Percentiles rank a stretch among this genome's conserved stretches.
phyloP scores from a whole-genome alignment of 1,140 invertebrate species.

The Popillia japonica region DNA sequence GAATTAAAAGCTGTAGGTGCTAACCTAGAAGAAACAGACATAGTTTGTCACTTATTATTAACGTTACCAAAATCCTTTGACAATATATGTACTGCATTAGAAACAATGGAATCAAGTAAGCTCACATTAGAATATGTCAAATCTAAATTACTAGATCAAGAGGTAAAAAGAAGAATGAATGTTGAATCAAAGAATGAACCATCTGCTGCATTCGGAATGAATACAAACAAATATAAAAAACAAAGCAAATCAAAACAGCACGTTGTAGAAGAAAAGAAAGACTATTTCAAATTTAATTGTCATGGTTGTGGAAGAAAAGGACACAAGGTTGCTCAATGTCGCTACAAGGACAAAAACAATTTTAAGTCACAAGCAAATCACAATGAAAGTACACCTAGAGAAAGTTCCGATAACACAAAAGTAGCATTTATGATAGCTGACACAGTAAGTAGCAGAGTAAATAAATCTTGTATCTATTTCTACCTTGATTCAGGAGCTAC shows the following conservation, averaged over 20 bases:
- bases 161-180: constrained; percentile 52
- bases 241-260: background rate
- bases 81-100: constrained; percentile 22
- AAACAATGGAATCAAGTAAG: constrained; percentile 53
- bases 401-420: constrained; percentile 37
- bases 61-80: constrained; percentile 54
- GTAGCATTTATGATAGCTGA: background rate
- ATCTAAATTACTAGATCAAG: constrained; percentile 58
- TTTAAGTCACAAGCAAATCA: too few species aligned
- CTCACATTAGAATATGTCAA: constrained; percentile 58
- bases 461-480: constrained; percentile 14
- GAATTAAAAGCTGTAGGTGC: constrained; percentile 51
- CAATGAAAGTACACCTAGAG: too few species aligned
- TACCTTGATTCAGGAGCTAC: constrained; percentile 43
- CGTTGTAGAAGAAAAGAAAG: constrained; percentile 22
- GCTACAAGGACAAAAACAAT: too few species aligned
- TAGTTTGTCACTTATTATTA: constrained; percentile 57
- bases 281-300: constrained; percentile 23
- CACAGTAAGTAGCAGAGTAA: background rate
- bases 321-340: too few species aligned
- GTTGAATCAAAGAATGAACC: background rate
- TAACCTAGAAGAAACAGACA: constrained; percentile 58
- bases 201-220: constrained; percentile 27
- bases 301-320: too few species aligned
- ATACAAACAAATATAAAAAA: background rate